Base-by-base conservation (phyloP, 2,797 vertebrate genomes). In the Odontamblyopus lacepedii region DNA sequence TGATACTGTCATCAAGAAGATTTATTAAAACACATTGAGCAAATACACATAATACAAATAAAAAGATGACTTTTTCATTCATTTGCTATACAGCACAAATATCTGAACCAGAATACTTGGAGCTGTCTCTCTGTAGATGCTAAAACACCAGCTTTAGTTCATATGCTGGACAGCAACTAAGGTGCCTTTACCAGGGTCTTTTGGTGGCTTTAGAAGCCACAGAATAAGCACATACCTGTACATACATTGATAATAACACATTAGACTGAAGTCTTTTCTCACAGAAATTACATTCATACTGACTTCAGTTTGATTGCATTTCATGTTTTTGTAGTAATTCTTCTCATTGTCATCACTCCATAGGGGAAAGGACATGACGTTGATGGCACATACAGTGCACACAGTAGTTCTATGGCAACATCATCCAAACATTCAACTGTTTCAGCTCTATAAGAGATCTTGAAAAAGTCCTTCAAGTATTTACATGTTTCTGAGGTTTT, bases 21-120 rank as follows among this genome's bases (percentile, higher is more conserved):
- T 98, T 98, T 98, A 98, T 97, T 98, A 97, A 98, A 95, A 95
- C 94, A 98, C 96, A 95, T 93, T 94, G 94, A 96, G 96, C 96
- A 96, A 95, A 95, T 95, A 94, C 95, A 96, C 94, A 90, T 87
- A 94, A 93, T 95, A 96, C 95, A 91, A 96, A 95, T 95, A 91
- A 94, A 94, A 94, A 87, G 92, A 92, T 91, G 87, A 91, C 91
- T 89, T 90, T 82, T 89, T 90, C 90, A 89, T 90, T 91, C 86
- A 90, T 75, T 88, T 88, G 87, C 90, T 92, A 85, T 92, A 90
- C 87, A 90, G 88, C 86, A 91, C 90, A 90, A 91, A 92, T 85
- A 89, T 88, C 85, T 81, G 86, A 82, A 91, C 77, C 87, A 83
- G 84, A 88, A 92, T 87, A 88, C 86, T 84, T 76, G 83, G 86